Evolutionary conservation across 2,888 invertebrate genomes (phyloP), one percentile per base, ranked within the genome.

Genomic region (Asteroscopus sphinx): DNA sequence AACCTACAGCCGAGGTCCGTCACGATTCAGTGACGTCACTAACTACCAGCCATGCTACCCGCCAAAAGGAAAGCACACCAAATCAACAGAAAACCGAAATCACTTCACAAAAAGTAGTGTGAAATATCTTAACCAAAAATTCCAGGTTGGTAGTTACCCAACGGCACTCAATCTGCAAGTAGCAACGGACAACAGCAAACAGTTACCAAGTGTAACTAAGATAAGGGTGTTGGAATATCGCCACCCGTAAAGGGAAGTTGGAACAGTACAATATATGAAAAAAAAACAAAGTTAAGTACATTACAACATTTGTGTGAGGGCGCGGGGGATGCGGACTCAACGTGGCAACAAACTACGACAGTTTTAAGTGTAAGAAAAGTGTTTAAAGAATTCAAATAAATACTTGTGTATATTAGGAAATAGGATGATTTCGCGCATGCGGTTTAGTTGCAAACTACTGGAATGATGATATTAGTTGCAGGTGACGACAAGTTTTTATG

Each of bases 281-380:
- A 72, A 70, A 76, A 79, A 77, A 84, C 84, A 86, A 87, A 88
- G 89, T 91, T 92, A 92, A 92, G 91, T 92, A 92, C 91, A 89
- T 80, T 78, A 72, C 71, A 73, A 76, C 60, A 76, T 54, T 41
- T 26, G 73, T 56, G 68, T 58, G 58, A 51, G 72, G 68, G 49
- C 72, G 72, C 61, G 53, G 49, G 41, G 67, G 72, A 45, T 9
- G 46, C 26, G 37, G 47, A 53, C 48, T 17, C 55, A 64, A 61
- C 56, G 62, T 66, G 58, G 46, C 15, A n/a, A 40, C 42, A 39
- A 62, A 49, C 68, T 68, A 64, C 59, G n/a, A 37, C 28, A 30
- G 28, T 26, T 40, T 8, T 1, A 13, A n/a, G n/a, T n/a, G n/a
- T n/a, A n/a, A n/a, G n/a, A n/a, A n/a, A 36, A 26, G 26, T 13